These are phyloP conservation scores for Onthophagus taurus DNA, from an alignment of 1,140 invertebrate species.

Conservation along the genomic window DNA sequence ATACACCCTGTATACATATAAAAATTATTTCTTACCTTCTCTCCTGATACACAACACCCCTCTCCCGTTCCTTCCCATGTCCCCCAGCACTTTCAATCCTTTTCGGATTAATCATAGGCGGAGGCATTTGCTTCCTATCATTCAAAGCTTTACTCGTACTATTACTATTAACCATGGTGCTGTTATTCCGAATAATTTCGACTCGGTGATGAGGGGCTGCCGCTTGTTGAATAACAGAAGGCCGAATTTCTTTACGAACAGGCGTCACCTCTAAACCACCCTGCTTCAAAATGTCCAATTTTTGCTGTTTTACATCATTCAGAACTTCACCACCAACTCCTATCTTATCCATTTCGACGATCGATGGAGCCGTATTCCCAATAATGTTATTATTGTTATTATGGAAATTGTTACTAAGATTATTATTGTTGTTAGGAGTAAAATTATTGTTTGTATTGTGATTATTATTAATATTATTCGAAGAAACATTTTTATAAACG, in stretches of 20 bases:
- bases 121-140: constrained; percentile 10
- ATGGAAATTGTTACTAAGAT: too few species aligned
- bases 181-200: constrained; percentile 4
- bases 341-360: constrained; percentile 1
- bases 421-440: too few species aligned
- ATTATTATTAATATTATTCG: not conserved
- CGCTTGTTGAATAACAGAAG: constrained; percentile 32
- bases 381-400: too few species aligned
- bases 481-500: constrained; percentile 6
- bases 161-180: too few species aligned
- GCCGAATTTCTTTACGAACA: constrained; percentile 30
- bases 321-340: too few species aligned
- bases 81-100: too few species aligned
- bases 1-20: too few species aligned
- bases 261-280: constrained; percentile 59
- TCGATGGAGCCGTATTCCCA: too few species aligned
- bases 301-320: constrained; percentile 65
- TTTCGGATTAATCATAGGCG: not conserved
- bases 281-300: constrained; percentile 62
- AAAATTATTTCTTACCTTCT: too few species aligned
- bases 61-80: too few species aligned
- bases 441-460: too few species aligned
- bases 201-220: constrained; percentile 1
- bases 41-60: too few species aligned
- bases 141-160: not conserved